A percentile compares a stretch with the other conserved stretches of the same genome.
Evolutionary conservation across 2,888 invertebrate genomes (phyloP).

Genomic region (Lucinisca nassula): DNA sequence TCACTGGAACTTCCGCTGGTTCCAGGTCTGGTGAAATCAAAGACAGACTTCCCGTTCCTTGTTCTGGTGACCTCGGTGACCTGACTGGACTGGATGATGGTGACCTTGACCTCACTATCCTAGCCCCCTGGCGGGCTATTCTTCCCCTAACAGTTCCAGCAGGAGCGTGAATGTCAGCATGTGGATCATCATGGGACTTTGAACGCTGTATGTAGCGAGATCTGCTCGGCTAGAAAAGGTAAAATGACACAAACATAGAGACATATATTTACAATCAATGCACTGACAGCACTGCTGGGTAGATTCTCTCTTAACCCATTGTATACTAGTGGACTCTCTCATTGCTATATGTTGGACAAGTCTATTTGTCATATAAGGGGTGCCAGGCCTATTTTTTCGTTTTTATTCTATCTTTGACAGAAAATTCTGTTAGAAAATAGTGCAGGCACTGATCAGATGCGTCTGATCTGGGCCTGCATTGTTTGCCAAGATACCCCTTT

Average conservation of each 20-base stretch:
- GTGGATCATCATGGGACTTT: constrained; percentile 86
- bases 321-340: no score
- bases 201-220: constrained; percentile 85
- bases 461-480: no score
- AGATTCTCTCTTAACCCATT: no score
- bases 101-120: constrained; percentile 84
- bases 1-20: constrained; percentile 51
- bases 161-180: constrained; percentile 79
- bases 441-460: no score
- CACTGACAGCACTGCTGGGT: no score
- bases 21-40: constrained; percentile 27
- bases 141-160: constrained; percentile 83
- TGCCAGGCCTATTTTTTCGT: no score
- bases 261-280: no score
- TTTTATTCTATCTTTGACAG: no score
- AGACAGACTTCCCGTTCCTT: constrained; percentile 2
- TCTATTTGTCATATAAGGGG: no score
- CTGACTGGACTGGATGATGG: constrained; percentile 85
- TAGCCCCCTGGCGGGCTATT: constrained; percentile 86
- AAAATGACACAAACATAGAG: not conserved
- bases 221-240: constrained; percentile 75
- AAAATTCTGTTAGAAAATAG: no score
- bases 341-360: no score
- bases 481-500: no score
- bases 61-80: constrained; percentile 86